Evolutionary conservation across 2,888 invertebrate genomes (phyloP), one percentile per base, ranked within the genome.

Genomic region (Neoascia interrupta): DNA sequence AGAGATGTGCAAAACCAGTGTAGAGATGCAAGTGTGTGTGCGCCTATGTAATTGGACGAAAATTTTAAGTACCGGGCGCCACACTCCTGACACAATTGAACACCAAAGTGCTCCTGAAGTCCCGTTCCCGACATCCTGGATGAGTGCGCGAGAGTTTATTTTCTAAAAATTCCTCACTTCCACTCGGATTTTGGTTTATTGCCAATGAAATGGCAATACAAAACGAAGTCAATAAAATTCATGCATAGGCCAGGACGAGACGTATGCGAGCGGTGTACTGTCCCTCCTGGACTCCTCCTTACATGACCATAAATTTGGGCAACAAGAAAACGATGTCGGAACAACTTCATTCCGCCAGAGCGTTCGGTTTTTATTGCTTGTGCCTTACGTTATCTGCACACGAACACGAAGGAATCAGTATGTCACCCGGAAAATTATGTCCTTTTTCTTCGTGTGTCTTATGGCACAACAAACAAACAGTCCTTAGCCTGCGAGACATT

Each of bases 61-160:
- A 79, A 73, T 66, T 54, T 54, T 56, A 79, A 79, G 66, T 73
- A 60, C 61, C 66, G 73, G n/a, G 79, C 73, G 79, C 73, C 79
- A 79, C 64, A 61, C 79, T 72, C 72, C 51, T 73, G 73, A 73
- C 73, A 79, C 60, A 79, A 72, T 76, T 76, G 64, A 63, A 49
- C 58, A 64, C 45, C 64, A 45, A 64, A 66, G 60, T 53, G 41
- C 53, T 60, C 37, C n/a, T n/a, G n/a, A n/a, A n/a, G 11, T 26
- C 5, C 26, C 26, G 5, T 8, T 26, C 8, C 5, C 5, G 4
- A 26, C 26, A 26, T 26, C 26, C 21, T 8, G 60, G n/a, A n/a
- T n/a, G n/a, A n/a, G n/a, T 21, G 37, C 21, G 61, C 54, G 18
- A 13, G 39, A 16, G 39, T 76, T 72, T 72, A 75, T 64, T 64